Conservation (phyloP, 2,888 invertebrate species). For the Elysia crispata region DNA sequence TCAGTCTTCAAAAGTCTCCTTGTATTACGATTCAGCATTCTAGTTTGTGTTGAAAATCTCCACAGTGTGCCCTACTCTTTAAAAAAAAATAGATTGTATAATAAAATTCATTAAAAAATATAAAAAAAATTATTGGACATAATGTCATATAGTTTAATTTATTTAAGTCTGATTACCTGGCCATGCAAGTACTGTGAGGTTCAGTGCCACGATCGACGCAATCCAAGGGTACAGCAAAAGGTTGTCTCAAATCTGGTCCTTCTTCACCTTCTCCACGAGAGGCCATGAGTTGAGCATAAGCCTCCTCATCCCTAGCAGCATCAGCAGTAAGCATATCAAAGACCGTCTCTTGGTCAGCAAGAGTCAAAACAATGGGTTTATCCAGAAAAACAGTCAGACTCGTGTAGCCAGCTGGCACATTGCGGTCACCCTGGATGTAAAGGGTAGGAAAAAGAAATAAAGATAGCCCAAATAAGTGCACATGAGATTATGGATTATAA, state of each 20-base stretch:
- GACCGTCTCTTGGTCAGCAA: constrained; percentile 64
- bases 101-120: too few relatives aligned
- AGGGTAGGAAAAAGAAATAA: too few relatives aligned
- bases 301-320: constrained; percentile 16
- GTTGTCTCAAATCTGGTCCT: constrained; percentile 57
- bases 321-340: constrained; percentile 56
- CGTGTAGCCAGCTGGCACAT: constrained; percentile 73
- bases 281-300: constrained; percentile 30
- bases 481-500: too few relatives aligned
- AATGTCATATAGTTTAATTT: too few relatives aligned
- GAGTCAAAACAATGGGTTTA: constrained; percentile 67
- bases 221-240: constrained; percentile 66
- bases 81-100: too few relatives aligned
- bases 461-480: too few relatives aligned
- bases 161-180: constrained; percentile 56
- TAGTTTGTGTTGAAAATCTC: too few relatives aligned
- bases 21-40: too few relatives aligned
- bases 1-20: too few relatives aligned
- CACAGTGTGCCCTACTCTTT: too few relatives aligned
- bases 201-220: constrained; percentile 53
- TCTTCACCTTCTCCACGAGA: constrained; percentile 15
- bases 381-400: constrained; percentile 67
- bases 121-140: too few relatives aligned
- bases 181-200: constrained; percentile 60
- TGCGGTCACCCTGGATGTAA: constrained; percentile 71